phyloP scores from a whole-genome alignment of 2,888 invertebrate species.

The Mimumesa dahlbomi region DNA sequence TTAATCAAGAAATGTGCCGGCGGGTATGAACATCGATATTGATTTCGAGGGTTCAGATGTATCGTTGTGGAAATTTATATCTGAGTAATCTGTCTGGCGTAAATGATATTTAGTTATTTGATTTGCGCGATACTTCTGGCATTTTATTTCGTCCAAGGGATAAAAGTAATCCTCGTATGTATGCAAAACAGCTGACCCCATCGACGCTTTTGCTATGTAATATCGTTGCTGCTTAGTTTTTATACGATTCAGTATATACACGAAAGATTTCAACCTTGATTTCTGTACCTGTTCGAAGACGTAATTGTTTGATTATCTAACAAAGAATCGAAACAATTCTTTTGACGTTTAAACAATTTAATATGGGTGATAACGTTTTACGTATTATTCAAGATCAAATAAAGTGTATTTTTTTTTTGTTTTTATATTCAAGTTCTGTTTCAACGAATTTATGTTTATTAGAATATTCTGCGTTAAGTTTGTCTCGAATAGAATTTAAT shows the following conservation, averaged over 20 bases:
- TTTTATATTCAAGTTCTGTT: background rate
- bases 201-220: constrained; percentile 12
- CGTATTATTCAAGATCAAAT: no score
- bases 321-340: background rate
- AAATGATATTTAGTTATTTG: constrained; percentile 16
- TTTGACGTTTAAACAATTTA: background rate
- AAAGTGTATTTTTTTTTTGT: constrained; percentile 3
- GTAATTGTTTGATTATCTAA: constrained; percentile 9
- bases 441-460: background rate
- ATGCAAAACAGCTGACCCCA: constrained; percentile 23
- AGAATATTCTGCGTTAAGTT: background rate
- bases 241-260: constrained; percentile 19
- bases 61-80: background rate
- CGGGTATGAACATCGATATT: constrained; percentile 2
- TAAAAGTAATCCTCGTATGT: constrained; percentile 9
- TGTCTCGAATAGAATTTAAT: background rate
- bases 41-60: background rate
- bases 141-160: background rate
- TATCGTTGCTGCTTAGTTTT: constrained; percentile 18
- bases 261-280: constrained; percentile 29
- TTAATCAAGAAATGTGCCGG: constrained; percentile 10
- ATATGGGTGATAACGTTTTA: no score
- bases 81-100: background rate
- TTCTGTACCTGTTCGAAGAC: constrained; percentile 37
- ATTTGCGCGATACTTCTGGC: background rate